Evolutionary conservation across 1,140 invertebrate genomes (phyloP).

Genomic region (Adoxophyes honmai): DNA sequence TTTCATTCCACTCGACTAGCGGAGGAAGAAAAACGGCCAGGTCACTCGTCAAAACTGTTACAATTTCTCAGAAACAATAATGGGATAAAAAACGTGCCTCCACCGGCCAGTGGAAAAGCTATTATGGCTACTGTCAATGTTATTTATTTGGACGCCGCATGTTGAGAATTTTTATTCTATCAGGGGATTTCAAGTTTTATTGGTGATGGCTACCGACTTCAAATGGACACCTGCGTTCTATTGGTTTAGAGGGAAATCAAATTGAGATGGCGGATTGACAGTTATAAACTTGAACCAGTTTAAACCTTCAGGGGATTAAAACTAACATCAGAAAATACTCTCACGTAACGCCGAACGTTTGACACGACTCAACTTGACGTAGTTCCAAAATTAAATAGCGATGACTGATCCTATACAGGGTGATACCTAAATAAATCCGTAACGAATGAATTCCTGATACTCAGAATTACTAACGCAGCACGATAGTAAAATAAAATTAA

Average conservation of each 20-base stretch:
- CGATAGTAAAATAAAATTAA: too few relatives aligned
- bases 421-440: too few relatives aligned
- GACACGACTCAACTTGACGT: too few relatives aligned
- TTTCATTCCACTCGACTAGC: slow-evolving; percentile 65
- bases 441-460: too few relatives aligned
- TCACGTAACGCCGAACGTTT: too few relatives aligned
- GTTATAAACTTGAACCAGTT: too few relatives aligned
- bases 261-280: neutral
- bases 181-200: slow-evolving; percentile 72
- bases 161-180: slow-evolving; percentile 71
- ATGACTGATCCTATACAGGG: too few relatives aligned
- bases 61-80: slow-evolving; percentile 77
- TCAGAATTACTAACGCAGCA: too few relatives aligned
- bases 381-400: too few relatives aligned
- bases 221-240: slow-evolving; percentile 26
- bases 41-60: slow-evolving; percentile 75
- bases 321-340: too few relatives aligned
- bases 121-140: slow-evolving; percentile 72
- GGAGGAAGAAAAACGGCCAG: slow-evolving; percentile 67
- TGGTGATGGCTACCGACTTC: slow-evolving; percentile 38
- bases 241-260: slow-evolving; percentile 7
- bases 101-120: slow-evolving; percentile 62
- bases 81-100: slow-evolving; percentile 59
- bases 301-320: too few relatives aligned
- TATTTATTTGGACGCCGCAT: slow-evolving; percentile 68